Base-by-base conservation (phyloP, 1,140 invertebrate genomes). In the Reticulitermes speratus region DNA sequence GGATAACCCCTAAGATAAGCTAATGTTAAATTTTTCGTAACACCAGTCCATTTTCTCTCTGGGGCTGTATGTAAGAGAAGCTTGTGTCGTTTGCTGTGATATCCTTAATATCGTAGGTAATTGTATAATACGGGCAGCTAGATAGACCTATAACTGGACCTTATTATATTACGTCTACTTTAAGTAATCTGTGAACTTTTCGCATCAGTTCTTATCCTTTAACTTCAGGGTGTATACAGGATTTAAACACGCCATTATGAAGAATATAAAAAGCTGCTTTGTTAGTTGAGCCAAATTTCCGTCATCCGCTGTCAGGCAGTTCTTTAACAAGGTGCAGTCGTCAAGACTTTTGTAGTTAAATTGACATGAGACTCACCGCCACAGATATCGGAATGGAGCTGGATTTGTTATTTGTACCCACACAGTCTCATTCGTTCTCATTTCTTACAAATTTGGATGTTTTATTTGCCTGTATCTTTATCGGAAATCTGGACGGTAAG, bases 231-330 rank as follows among this genome's bases (percentile, higher is more conserved):
- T 25, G n/a, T 30, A 75, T 25, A 75, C 25, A 9, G 16, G 65
- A 75, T 75, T 75, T 75, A 30, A 30, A 75, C 25, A 75, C 19
- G 65, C n/a, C 25, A 75, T 75, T 75, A 75, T 30, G n/a, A 9
- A 11, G 25, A 30, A 75, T 30, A 75, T 14, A 30, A 75, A 75
- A 75, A 30, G 65, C 65, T 25, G 65, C 65, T 11, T 9, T 65
- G 65, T 75, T 75, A 75, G 65, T n/a, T 75, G 6, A 75, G 65
- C n/a, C 65, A 75, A 75, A 75, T 75, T 75, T 75, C n/a, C 16
- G 65, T 75, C 65, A 75, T 6, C n/a, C 8, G 65, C 65, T 25
- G 65, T n/a, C 65, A 55, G 52, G 14, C 52, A 55, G 14, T 16
- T 21, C 14, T 55, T 21, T 55, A 55, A 55, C 52, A 55, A 55